Percentiles rank a stretch among this genome's conserved stretches.
Evolutionary conservation across 2,797 vertebrate genomes (phyloP).

Genomic region (Sorex maritimensis): DNA sequence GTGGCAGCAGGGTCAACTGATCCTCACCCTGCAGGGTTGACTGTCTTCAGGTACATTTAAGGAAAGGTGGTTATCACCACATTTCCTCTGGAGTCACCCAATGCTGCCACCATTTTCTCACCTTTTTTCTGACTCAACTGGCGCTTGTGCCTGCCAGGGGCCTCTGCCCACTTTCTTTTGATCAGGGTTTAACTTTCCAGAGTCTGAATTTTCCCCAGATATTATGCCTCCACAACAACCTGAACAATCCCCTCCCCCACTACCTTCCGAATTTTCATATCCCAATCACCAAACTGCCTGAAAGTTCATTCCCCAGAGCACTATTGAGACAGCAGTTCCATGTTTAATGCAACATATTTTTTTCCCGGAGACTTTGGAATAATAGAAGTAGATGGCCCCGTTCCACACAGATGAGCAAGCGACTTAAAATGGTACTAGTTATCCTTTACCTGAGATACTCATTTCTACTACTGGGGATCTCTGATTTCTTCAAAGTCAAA

Average conservation of each 20-base stretch:
- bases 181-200: background rate
- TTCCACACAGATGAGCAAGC: slow-evolving; percentile 5
- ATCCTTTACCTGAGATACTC: background rate
- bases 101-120: background rate
- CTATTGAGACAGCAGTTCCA: background rate
- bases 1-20: background rate
- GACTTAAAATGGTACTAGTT: background rate
- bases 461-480: background rate
- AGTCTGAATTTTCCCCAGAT: background rate
- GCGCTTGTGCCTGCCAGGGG: background rate
- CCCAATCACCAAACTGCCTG: background rate
- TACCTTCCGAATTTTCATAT: background rate
- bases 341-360: background rate
- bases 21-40: background rate
- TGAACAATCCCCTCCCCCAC: background rate
- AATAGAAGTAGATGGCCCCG: background rate
- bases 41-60: background rate
- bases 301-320: background rate
- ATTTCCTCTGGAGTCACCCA: background rate
- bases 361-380: background rate
- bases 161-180: slow-evolving; percentile 30
- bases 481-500: background rate
- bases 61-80: background rate
- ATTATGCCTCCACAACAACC: background rate
- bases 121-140: background rate